Base-by-base conservation (phyloP, 2,113 vertebrate species). In the Hypomesus transpacificus region DNA sequence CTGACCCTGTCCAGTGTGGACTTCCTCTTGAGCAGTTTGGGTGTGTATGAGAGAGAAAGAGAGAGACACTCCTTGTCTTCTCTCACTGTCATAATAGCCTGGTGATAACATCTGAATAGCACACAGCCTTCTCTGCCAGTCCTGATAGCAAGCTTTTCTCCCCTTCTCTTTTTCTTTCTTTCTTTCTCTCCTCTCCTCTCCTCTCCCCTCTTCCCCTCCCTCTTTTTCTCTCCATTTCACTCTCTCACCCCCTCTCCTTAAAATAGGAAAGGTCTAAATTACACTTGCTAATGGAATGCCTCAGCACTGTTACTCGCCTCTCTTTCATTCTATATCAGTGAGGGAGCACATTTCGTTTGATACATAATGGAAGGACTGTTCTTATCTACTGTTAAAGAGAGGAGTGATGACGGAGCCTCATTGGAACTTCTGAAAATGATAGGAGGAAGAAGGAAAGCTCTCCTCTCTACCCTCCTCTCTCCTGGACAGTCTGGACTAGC, bases 231-330 rank as follows among this genome's bases (percentile, higher is more conserved):
- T 9, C 50, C 67, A 22, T 80, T 73, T 69, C 70, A 78, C 68
- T 70, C 68, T 75, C 69, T 14, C 1, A 28, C 28, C 7, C 26
- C 53, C 50, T 14, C 68, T 66, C 69, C 65, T 62, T 66, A 77
- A 86, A 88, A 87, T 74, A 80, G 84, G 71, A 89, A 90, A 86
- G 87, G 78, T 86, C 84, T 86, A 87, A 90, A 90, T 90, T 88
- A 87, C 84, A 87, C 86, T 90, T 88, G 88, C 79, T 91, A 87
- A 91, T 91, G 77, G 75, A 71, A 80, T 78, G 67, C 81, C 74
- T 78, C 34, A 58, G 75, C 61, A 24, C 61, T 68, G 67, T 71
- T 70, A 71, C 70, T 39, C n/a, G 16, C 24, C 71, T 74, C 79
- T 79, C 63, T 81, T 69, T 60, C 66, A 83, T 81, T 80, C 57